Evolutionary conservation across 1,140 invertebrate genomes (phyloP).

Genomic region (Prorops nasuta): DNA sequence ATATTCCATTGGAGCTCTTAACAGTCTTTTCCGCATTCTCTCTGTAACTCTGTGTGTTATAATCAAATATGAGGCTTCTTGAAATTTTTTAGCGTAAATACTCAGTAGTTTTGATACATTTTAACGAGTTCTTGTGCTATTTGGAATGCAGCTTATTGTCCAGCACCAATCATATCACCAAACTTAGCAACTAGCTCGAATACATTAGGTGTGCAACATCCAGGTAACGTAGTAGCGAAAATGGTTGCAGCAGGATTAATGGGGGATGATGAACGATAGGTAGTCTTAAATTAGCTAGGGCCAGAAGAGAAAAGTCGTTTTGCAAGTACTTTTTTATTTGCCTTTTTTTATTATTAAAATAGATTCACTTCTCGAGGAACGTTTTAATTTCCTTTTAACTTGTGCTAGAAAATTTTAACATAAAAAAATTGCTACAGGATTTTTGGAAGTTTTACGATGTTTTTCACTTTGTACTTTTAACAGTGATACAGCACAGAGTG

Average conservation of each 20-base stretch:
- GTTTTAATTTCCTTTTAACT: too few species aligned
- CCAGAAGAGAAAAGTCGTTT: too few species aligned
- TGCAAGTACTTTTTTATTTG: too few species aligned
- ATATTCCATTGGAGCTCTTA: too few species aligned
- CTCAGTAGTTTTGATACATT: conserved; percentile 11
- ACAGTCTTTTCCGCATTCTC: neutral
- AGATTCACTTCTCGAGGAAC: too few species aligned
- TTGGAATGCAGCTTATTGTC: conserved; percentile 65
- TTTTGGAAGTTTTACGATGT: neutral
- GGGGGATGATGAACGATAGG: neutral
- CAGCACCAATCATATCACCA: conserved; percentile 58
- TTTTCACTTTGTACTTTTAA: conserved; percentile 21
- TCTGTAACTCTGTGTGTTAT: neutral
- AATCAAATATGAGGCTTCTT: conserved; percentile 1
- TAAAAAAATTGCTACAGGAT: too few species aligned
- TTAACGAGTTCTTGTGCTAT: conserved; percentile 12
- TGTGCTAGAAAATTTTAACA: too few species aligned
- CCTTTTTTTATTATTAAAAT: too few species aligned
- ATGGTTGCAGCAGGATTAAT: too few species aligned
- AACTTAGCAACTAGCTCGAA: conserved; percentile 66
- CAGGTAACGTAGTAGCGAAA: conserved; percentile 52
- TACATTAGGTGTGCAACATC: conserved; percentile 62
- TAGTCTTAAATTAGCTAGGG: conserved; percentile 1
- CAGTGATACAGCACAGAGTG: conserved; percentile 68
- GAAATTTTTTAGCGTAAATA: neutral